Conservation (phyloP, 2,113 vertebrate species). For the Apodemus sylvaticus region DNA sequence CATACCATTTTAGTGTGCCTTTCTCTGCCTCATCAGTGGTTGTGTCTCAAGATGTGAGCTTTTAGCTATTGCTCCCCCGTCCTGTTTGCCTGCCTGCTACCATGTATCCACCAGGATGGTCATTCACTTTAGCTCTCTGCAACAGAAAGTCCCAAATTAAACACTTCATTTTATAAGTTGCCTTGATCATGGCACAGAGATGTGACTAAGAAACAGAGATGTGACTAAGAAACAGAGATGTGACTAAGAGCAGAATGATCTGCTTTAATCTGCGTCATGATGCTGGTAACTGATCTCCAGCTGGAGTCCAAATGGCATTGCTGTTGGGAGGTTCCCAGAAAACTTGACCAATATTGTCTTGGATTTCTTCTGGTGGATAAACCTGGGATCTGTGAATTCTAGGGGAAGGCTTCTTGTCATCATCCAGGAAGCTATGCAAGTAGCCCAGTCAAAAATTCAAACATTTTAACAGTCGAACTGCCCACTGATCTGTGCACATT, state of each 20-base stretch:
- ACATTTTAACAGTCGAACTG: background rate
- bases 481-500: background rate
- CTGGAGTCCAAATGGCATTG: background rate
- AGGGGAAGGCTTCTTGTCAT: background rate
- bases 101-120: background rate
- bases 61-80: background rate
- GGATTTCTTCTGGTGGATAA: slow-evolving; percentile 25
- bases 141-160: background rate
- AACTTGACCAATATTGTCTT: background rate
- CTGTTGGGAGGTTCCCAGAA: background rate
- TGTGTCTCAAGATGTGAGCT: background rate
- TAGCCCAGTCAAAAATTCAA: background rate
- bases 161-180: background rate
- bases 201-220: background rate
- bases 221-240: too few relatives aligned
- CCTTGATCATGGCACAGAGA: background rate
- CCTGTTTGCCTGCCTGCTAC: background rate
- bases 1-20: background rate
- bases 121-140: background rate
- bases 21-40: background rate
- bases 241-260: background rate
- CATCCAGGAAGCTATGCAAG: background rate
- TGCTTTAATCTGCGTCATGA: background rate
- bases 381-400: background rate
- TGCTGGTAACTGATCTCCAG: background rate